phyloP scores from a whole-genome alignment of 2,797 vertebrate species.

The Menidia menidia region DNA sequence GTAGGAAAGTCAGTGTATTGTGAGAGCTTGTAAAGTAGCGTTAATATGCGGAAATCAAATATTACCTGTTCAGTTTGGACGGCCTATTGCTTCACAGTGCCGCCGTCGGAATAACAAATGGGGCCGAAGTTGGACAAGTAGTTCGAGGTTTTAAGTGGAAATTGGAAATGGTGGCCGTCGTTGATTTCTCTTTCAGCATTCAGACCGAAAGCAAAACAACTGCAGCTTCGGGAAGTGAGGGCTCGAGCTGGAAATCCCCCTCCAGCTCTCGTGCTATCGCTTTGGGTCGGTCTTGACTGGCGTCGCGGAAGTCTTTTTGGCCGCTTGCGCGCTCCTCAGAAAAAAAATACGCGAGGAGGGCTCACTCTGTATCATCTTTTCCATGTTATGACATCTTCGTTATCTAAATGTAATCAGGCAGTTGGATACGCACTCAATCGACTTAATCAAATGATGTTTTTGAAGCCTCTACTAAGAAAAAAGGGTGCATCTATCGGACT shows the following conservation, averaged over 20 bases:
- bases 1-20: conserved; percentile 26
- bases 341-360: neutral
- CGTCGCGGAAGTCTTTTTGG: conserved; percentile 70
- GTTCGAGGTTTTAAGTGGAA: conserved; percentile 1
- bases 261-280: conserved; percentile 70
- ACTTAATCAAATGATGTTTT: too few species aligned
- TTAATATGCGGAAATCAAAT: conserved; percentile 68
- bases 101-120: conserved; percentile 7
- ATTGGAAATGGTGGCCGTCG: conserved; percentile 61
- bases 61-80: conserved; percentile 63
- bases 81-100: conserved; percentile 46
- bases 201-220: conserved; percentile 99
- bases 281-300: conserved; percentile 61
- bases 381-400: neutral
- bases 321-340: conserved; percentile 75
- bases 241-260: conserved; percentile 89
- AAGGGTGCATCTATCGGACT: too few species aligned
- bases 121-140: conserved; percentile 4
- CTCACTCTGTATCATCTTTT: conserved; percentile 38
- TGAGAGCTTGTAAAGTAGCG: conserved; percentile 2
- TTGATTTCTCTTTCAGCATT: conserved; percentile 80
- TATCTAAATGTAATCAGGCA: neutral
- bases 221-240: conserved; percentile 59
- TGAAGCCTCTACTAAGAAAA: too few species aligned
- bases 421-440: too few species aligned